Evolutionary conservation across 1,140 invertebrate genomes (phyloP).

Genomic region (Hestina assimilis): DNA sequence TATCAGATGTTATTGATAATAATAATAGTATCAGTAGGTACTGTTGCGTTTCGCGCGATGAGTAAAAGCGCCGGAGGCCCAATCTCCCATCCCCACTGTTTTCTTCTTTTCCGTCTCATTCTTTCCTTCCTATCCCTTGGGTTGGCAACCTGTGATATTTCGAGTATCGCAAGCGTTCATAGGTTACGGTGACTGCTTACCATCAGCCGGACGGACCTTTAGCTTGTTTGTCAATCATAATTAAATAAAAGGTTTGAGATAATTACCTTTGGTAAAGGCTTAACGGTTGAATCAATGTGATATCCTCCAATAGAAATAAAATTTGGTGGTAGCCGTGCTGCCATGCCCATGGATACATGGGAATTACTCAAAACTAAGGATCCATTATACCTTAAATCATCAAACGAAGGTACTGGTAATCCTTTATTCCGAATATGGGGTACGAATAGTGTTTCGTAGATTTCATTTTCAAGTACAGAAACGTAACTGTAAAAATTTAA

Average conservation of each 20-base stretch:
- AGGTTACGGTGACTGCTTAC: too few relatives aligned
- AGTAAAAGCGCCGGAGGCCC: too few relatives aligned
- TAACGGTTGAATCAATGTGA: conserved; percentile 29
- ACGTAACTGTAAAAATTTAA: not conserved
- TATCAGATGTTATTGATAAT: too few relatives aligned
- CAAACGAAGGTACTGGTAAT: conserved; percentile 8
- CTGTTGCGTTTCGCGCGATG: too few relatives aligned
- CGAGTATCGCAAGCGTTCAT: too few relatives aligned
- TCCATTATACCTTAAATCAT: conserved; percentile 29
- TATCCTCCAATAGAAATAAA: conserved; percentile 39
- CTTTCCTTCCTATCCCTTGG: too few relatives aligned
- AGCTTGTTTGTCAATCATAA: not conserved
- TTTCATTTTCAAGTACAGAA: conserved; percentile 3
- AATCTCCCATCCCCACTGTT: too few relatives aligned
- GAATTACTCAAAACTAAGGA: conserved; percentile 37
- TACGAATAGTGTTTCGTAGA: conserved; percentile 14
- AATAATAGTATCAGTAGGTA: too few relatives aligned
- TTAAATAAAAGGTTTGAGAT: not conserved
- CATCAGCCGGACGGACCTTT: not conserved
- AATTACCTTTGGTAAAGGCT: conserved; percentile 37
- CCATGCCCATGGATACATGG: conserved; percentile 24
- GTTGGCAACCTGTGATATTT: too few relatives aligned
- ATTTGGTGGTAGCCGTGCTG: conserved; percentile 30
- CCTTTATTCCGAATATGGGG: conserved; percentile 16
- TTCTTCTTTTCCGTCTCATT: not conserved